Conservation (phyloP, 2,113 vertebrate genomes). For the Mesocricetus auratus region DNA sequence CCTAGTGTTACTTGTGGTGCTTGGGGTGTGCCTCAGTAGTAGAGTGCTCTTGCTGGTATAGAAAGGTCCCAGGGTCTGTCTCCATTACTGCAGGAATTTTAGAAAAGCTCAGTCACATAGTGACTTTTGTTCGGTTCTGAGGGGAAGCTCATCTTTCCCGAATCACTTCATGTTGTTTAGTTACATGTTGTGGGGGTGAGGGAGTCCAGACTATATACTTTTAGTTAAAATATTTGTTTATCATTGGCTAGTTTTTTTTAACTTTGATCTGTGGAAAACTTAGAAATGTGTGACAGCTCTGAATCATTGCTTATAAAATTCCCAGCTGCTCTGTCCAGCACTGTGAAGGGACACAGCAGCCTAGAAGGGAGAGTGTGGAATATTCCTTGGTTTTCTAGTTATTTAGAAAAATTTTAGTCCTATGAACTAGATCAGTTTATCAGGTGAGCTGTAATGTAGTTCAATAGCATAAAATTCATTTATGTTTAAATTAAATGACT, state of each 20-base stretch:
- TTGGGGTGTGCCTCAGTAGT: background rate
- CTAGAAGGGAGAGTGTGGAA: background rate
- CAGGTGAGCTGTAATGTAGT: background rate
- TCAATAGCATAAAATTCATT: background rate
- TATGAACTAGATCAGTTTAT: background rate
- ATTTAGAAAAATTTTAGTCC: background rate
- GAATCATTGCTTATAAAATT: background rate
- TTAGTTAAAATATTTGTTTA: slow-evolving; percentile 62
- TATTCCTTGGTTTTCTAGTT: background rate
- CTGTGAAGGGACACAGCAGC: background rate
- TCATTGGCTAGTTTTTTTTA: background rate
- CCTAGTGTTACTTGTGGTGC: background rate
- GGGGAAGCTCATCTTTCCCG: slow-evolving; percentile 38
- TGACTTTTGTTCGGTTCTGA: slow-evolving; percentile 42
- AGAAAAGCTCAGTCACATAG: background rate
- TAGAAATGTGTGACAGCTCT: background rate
- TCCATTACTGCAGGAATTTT: background rate
- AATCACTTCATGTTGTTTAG: slow-evolving; percentile 42
- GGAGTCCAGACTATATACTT: background rate
- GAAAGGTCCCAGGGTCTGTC: background rate
- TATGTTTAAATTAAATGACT: background rate
- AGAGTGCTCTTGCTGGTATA: too few species aligned
- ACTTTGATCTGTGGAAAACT: slow-evolving; percentile 25
- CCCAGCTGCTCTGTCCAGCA: background rate
- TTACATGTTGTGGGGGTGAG: slow-evolving; percentile 22